Conservation (phyloP, 2,888 invertebrate species). For the Drosophila tanythrix region DNA sequence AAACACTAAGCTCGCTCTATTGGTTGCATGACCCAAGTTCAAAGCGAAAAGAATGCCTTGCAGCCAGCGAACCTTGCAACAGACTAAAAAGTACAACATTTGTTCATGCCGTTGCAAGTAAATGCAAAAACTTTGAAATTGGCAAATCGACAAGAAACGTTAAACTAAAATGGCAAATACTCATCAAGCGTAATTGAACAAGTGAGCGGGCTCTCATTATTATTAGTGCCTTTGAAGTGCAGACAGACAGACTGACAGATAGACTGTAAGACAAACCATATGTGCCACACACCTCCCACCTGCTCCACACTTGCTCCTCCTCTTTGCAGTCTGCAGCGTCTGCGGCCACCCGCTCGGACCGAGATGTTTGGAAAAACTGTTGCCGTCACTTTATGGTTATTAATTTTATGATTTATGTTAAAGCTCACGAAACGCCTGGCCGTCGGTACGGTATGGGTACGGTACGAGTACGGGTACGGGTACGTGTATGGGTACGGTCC, state of each 20-base stretch:
- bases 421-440: conserved; percentile 75
- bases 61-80: conserved; percentile 39
- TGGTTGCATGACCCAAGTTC: conserved; percentile 57
- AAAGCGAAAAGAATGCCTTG: conserved; percentile 47
- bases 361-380: conserved; percentile 73
- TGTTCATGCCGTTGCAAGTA: conserved; percentile 17
- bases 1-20: conserved; percentile 18
- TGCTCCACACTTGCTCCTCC: background rate
- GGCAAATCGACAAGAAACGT: conserved; percentile 53
- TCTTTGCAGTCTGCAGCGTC: conserved; percentile 17
- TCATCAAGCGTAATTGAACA: conserved; percentile 37
- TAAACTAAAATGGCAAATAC: conserved; percentile 43
- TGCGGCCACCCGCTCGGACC: conserved; percentile 60
- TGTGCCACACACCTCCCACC: conserved; percentile 1
- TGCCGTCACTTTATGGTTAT: conserved; percentile 84
- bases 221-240: conserved; percentile 54
- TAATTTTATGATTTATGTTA: conserved; percentile 85
- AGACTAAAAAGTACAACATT: background rate
- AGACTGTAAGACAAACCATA: conserved; percentile 12
- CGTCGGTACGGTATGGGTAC: conserved; percentile 6
- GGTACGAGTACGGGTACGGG: background rate
- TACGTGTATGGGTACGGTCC: background rate
- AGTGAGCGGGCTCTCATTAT: conserved; percentile 28
- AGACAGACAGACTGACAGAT: conserved; percentile 2
- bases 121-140: conserved; percentile 33